Conservation (phyloP, 2,888 invertebrate species). For the Stenichneumon culpator region DNA sequence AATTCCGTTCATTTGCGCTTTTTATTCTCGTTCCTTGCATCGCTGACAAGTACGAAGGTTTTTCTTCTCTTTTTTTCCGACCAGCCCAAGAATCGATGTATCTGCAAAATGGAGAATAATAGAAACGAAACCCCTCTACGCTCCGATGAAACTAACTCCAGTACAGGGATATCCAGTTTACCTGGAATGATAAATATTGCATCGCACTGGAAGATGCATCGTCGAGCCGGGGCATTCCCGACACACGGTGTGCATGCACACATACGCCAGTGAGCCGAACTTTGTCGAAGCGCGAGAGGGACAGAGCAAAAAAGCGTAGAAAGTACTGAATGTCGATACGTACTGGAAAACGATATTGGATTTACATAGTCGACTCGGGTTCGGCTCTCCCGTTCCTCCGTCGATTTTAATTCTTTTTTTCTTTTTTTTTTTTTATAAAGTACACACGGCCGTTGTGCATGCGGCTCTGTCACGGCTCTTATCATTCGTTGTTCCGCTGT, state of each 20-base stretch:
- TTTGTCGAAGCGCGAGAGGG: slow-evolving; percentile 15
- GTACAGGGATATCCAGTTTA: slow-evolving; percentile 20
- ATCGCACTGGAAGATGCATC: slow-evolving; percentile 23
- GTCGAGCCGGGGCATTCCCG: neutral
- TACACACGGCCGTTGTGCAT: slow-evolving; percentile 1
- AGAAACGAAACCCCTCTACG: slow-evolving; percentile 10
- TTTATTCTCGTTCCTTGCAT: slow-evolving; percentile 27
- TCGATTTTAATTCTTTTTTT: slow-evolving; percentile 2
- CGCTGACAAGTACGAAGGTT: neutral
- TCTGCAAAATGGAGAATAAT: slow-evolving; percentile 12
- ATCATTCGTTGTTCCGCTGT: slow-evolving; percentile 17
- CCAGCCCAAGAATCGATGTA: neutral
- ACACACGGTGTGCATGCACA: slow-evolving; percentile 12
- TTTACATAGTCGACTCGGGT: slow-evolving; percentile 10
- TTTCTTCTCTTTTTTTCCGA: slow-evolving; percentile 1
- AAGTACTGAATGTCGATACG: slow-evolving; percentile 61
- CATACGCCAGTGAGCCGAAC: neutral
- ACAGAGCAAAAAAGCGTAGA: slow-evolving; percentile 12
- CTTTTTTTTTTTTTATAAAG: neutral
- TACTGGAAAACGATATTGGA: slow-evolving; percentile 51
- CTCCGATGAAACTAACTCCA: neutral
- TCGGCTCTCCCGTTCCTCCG: neutral
- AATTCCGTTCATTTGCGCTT: slow-evolving; percentile 24
- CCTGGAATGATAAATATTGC: slow-evolving; percentile 21
- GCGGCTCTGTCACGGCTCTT: neutral